These are phyloP conservation scores for Chamaetylas fuelleborni DNA, from an alignment of 2,113 vertebrate genomes.

Conservation along the genomic window DNA sequence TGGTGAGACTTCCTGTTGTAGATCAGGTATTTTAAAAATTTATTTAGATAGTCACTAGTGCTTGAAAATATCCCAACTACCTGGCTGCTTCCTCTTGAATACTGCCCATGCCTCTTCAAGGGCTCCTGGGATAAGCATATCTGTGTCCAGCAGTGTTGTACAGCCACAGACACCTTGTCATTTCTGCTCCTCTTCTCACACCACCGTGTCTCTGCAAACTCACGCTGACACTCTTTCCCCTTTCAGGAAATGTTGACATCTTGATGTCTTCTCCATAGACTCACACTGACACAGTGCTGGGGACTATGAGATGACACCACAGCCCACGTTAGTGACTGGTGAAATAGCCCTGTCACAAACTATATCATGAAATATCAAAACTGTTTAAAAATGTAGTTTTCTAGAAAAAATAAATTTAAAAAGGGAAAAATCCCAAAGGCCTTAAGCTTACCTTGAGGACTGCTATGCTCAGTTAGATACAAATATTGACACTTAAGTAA, in stretches of 20 bases:
- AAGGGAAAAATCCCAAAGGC: not conserved
- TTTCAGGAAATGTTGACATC: conserved; percentile 29
- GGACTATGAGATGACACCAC: conserved; percentile 62
- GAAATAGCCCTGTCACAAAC: conserved; percentile 61
- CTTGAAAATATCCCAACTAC: not conserved
- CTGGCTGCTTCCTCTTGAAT: not conserved
- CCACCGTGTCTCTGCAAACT: not conserved
- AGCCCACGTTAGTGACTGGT: conserved; percentile 9
- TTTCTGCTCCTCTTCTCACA: not conserved
- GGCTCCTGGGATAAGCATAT: not conserved
- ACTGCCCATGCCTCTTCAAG: not conserved
- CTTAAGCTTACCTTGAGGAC: not conserved
- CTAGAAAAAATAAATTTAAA: not conserved
- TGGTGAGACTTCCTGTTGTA: not conserved
- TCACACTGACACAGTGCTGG: conserved; percentile 41
- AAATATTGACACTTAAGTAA: not conserved
- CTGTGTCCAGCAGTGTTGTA: not conserved
- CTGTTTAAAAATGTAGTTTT: conserved; percentile 24
- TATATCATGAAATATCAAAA: conserved; percentile 18
- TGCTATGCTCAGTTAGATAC: not conserved
- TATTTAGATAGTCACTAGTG: not conserved
- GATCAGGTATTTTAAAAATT: not conserved
- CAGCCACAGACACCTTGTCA: not conserved
- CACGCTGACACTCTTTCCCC: conserved; percentile 38
- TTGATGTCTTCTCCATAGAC: conserved; percentile 53